phyloP scores from a whole-genome alignment of 2,797 vertebrate species.

The Tenualosa ilisha region DNA sequence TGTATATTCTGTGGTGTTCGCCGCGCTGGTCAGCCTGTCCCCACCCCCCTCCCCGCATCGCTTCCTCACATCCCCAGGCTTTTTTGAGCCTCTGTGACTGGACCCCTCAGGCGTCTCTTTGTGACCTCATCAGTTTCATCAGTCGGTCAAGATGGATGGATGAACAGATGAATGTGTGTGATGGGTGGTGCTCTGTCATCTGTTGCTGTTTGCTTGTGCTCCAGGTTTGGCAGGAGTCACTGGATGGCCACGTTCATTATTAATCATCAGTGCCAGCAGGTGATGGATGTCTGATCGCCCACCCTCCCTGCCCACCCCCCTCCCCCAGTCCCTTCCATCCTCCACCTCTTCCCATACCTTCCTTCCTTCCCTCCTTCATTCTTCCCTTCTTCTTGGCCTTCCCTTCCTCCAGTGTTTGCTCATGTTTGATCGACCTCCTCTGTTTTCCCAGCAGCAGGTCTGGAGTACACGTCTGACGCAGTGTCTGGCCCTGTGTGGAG shows the following conservation, averaged over 20 bases:
- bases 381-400: neutral
- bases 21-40: neutral
- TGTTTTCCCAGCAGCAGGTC: neutral
- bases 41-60: neutral
- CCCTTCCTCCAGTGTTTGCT: neutral
- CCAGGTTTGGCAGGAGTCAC: slow-evolving; percentile 3
- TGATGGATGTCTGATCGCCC: neutral
- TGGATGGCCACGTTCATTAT: neutral
- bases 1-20: neutral
- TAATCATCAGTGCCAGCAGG: neutral
- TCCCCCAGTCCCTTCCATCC: too few relatives aligned
- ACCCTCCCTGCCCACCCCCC: neutral
- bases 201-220: slow-evolving; percentile 18
- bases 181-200: neutral
- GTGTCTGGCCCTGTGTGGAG: neutral
- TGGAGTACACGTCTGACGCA: neutral
- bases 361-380: neutral
- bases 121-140: neutral
- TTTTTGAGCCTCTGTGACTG: neutral
- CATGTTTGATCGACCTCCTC: neutral
- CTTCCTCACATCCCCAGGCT: slow-evolving; percentile 7
- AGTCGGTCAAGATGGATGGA: neutral
- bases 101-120: neutral
- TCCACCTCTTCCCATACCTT: too few relatives aligned
- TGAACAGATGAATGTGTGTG: neutral